phyloP scores from a whole-genome alignment of 2,888 invertebrate species.

The Adelphocoris suturalis region DNA sequence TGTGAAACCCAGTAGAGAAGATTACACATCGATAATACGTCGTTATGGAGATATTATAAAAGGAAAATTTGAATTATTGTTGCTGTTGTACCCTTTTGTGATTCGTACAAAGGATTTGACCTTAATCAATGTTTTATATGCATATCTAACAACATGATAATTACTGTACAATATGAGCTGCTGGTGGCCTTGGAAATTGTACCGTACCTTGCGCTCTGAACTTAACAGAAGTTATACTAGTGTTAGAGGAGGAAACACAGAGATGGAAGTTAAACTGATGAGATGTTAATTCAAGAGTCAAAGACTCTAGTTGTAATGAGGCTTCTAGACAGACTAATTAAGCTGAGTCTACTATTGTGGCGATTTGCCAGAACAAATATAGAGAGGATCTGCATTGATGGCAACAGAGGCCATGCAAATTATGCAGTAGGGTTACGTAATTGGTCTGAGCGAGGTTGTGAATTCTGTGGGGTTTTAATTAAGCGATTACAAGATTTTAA shows the following conservation, averaged over 20 bases:
- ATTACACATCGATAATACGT: too few relatives aligned
- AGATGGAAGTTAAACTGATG: conserved; percentile 4
- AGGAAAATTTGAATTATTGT: too few relatives aligned
- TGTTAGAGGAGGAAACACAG: not conserved
- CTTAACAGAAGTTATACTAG: not conserved
- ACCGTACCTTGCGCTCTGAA: too few relatives aligned
- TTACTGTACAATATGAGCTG: too few relatives aligned
- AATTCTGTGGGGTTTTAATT: not conserved
- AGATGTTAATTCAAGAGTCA: conserved; percentile 35
- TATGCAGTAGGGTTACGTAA: not conserved
- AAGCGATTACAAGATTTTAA: too few relatives aligned
- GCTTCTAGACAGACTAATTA: conserved; percentile 22
- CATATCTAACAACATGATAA: too few relatives aligned
- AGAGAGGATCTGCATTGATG: not conserved
- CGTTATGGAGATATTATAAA: too few relatives aligned
- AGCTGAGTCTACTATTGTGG: not conserved
- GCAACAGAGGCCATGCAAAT: not conserved
- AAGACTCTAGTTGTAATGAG: conserved; percentile 20
- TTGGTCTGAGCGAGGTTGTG: not conserved
- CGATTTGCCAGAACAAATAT: conserved; percentile 15
- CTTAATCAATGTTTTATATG: too few relatives aligned
- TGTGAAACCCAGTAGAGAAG: too few relatives aligned
- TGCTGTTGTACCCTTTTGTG: too few relatives aligned
- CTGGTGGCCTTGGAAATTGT: too few relatives aligned
- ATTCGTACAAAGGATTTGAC: too few relatives aligned